Evolutionary conservation across 2,113 vertebrate genomes (phyloP).

Genomic region (Pteruthius melanotis): DNA sequence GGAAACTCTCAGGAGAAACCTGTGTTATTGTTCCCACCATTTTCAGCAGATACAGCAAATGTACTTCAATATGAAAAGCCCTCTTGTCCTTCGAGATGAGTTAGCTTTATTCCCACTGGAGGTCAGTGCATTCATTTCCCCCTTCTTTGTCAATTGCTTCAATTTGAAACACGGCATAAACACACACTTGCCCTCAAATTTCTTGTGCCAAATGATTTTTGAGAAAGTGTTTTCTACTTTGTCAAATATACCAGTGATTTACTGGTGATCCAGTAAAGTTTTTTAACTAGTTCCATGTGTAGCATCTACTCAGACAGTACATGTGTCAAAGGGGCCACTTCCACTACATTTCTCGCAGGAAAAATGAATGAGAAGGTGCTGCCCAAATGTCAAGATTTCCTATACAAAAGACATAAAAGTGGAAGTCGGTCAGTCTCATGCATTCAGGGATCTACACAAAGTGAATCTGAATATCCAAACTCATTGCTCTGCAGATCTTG

Average conservation of each 20-base stretch:
- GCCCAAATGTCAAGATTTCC: constrained; percentile 2
- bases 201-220: constrained; percentile 18
- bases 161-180: constrained; percentile 7
- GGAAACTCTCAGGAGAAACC: neutral
- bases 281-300: constrained; percentile 1
- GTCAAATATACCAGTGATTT: constrained; percentile 21
- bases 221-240: constrained; percentile 19
- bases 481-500: neutral
- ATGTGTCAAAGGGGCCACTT: constrained; percentile 20
- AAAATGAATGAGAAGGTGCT: constrained; percentile 19
- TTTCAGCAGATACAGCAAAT: constrained; percentile 3
- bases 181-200: neutral
- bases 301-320: neutral
- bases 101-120: neutral
- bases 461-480: neutral
- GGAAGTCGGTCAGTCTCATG: neutral
- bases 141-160: constrained; percentile 25
- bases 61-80: neutral
- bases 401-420: neutral
- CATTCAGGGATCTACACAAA: neutral
- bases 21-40: neutral
- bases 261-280: neutral
- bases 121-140: neutral
- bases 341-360: neutral
- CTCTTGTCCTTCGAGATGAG: constrained; percentile 8